Evolutionary conservation across 2,888 invertebrate genomes (phyloP).

Genomic region (Vandiemenella viatica): DNA sequence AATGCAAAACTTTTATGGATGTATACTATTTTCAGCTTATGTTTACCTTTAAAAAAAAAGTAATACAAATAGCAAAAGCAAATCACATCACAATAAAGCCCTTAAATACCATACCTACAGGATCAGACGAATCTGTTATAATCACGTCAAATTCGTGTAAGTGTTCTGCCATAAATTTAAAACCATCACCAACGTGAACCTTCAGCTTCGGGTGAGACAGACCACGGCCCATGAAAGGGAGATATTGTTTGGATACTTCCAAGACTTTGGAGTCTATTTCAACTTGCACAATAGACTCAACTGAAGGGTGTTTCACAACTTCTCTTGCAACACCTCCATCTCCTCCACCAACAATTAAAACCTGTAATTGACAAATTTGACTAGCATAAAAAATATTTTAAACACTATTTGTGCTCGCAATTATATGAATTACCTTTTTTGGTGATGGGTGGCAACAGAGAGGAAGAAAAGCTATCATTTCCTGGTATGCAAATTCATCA

Average conservation of each 20-base stretch:
- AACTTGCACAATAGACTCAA: constrained; percentile 72
- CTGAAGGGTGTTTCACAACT: constrained; percentile 79
- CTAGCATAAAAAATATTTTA: not conserved
- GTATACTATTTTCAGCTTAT: too few relatives aligned
- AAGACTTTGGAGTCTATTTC: constrained; percentile 92
- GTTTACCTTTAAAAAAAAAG: too few relatives aligned
- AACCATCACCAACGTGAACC: constrained; percentile 82
- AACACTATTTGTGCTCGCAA: not conserved
- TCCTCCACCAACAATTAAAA: constrained; percentile 92
- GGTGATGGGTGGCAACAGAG: constrained; percentile 83
- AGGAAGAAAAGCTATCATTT: constrained; percentile 93
- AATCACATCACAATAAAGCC: too few relatives aligned
- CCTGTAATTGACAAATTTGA: constrained; percentile 27
- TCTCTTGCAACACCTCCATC: constrained; percentile 96
- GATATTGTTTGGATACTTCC: constrained; percentile 70
- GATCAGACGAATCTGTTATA: constrained; percentile 96
- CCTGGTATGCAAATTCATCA: constrained; percentile 96
- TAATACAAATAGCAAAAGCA: too few relatives aligned
- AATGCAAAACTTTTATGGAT: too few relatives aligned
- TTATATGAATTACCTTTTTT: constrained; percentile 41
- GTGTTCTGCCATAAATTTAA: constrained; percentile 82
- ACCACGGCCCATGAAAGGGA: constrained; percentile 83
- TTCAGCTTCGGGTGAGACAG: constrained; percentile 70
- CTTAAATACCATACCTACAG: constrained; percentile 48
- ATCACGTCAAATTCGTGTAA: constrained; percentile 84